Percentiles rank a stretch among this genome's conserved stretches.
Evolutionary conservation across 64 coral and sea anemone genomes (phyloP).

Genomic region (Dendrophyllia cribrosa): DNA sequence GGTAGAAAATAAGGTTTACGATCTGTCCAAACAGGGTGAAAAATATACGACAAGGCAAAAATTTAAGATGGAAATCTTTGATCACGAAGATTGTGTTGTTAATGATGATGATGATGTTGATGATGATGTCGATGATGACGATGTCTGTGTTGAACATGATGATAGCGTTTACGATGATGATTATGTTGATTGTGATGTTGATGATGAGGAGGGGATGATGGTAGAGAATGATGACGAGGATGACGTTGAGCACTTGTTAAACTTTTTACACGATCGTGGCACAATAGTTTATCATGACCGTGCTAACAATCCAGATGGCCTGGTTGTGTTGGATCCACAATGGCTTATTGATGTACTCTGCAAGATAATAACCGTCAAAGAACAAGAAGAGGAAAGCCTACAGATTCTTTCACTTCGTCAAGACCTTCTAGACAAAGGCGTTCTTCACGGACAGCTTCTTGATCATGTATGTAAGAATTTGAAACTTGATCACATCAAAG

Average conservation of each 20-base stretch:
- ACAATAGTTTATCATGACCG: conserved; percentile 25
- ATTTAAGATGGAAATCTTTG: not conserved
- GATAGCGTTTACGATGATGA: not conserved
- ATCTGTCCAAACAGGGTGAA: not conserved
- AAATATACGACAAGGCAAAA: not conserved
- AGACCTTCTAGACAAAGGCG: conserved; percentile 18
- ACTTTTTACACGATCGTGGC: conserved; percentile 35
- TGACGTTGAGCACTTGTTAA: conserved; percentile 19
- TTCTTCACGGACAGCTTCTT: conserved; percentile 10
- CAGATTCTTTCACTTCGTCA: not conserved
- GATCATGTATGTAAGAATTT: not conserved
- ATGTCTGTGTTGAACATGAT: not conserved
- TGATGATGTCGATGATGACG: not conserved
- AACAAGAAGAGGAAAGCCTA: not conserved
- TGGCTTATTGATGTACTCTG: conserved; percentile 33
- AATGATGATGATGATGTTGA: not conserved
- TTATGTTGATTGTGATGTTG: not conserved
- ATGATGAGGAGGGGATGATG: not conserved
- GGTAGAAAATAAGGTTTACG: not conserved
- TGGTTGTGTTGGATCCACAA: conserved; percentile 23
- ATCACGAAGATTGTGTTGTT: not conserved
- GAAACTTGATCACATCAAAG: conserved; percentile 11
- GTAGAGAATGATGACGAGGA: not conserved
- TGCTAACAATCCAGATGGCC: not conserved
- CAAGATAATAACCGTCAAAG: conserved; percentile 15